Conservation (phyloP, 37 sponge, comb jelly and placozoan genomes). For the Aphrocallistes beatrix region DNA sequence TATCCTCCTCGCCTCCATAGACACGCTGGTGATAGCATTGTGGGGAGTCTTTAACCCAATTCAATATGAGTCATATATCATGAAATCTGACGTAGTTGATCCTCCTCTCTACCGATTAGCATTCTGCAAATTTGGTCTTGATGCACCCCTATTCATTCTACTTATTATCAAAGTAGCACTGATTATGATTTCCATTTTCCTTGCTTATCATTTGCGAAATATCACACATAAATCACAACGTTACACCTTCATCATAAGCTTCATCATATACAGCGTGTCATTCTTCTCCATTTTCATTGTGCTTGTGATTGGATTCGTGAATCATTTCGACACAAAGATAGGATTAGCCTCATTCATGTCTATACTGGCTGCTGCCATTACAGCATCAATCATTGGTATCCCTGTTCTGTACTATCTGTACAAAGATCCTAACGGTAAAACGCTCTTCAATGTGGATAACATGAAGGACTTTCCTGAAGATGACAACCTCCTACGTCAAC, state of each 20-base stretch:
- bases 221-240: constrained; percentile 7
- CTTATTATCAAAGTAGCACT: background rate
- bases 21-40: background rate
- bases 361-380: background rate
- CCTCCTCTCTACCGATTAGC: background rate
- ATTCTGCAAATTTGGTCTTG: background rate
- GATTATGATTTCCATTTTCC: background rate
- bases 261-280: background rate
- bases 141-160: background rate
- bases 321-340: background rate
- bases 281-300: background rate
- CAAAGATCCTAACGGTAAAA: background rate
- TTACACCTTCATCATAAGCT: background rate
- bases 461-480: background rate
- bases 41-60: background rate
- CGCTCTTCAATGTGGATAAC: background rate
- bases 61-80: background rate
- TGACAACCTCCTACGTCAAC: background rate
- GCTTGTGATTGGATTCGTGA: background rate
- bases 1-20: background rate
- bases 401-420: background rate
- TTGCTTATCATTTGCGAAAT: constrained; percentile 13
- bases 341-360: background rate
- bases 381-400: background rate
- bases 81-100: background rate